Evolutionary conservation across 2,888 invertebrate genomes (phyloP).

Genomic region (Oligia fasciuncula): DNA sequence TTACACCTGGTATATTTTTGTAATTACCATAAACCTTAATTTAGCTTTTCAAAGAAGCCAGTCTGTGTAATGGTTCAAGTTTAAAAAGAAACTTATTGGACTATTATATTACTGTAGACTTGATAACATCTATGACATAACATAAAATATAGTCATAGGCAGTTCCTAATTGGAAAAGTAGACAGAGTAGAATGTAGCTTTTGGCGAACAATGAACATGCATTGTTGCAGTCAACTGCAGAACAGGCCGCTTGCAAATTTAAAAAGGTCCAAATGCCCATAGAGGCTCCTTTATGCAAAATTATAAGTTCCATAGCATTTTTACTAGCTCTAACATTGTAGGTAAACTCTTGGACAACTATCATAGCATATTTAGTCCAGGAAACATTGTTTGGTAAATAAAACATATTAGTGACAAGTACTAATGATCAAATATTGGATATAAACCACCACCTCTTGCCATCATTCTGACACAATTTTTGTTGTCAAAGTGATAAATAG

Average conservation of each 20-base stretch:
- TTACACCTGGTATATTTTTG: constrained; percentile 13
- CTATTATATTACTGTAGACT: constrained; percentile 1
- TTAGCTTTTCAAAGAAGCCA: not conserved
- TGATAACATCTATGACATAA: not conserved
- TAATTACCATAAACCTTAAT: not conserved
- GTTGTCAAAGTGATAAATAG: not conserved
- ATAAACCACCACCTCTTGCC: not conserved
- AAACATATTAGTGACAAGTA: constrained; percentile 1
- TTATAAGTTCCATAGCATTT: not conserved
- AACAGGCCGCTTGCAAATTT: no score
- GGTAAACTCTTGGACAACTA: not conserved
- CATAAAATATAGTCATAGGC: no score
- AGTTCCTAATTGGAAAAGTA: constrained; percentile 14
- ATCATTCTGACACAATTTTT: not conserved
- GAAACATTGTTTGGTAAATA: constrained; percentile 2
- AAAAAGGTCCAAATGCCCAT: not conserved
- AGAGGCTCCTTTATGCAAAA: not conserved
- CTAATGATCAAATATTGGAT: constrained; percentile 45
- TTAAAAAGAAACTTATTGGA: not conserved
- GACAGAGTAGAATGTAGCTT: not conserved
- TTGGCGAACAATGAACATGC: not conserved
- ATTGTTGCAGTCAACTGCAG: not conserved
- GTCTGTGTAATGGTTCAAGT: not conserved
- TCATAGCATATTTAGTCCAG: not conserved
- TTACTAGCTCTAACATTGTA: not conserved